Evolutionary conservation across 2,888 invertebrate species (phyloP).

Genomic region (Ellobium chinense): DNA sequence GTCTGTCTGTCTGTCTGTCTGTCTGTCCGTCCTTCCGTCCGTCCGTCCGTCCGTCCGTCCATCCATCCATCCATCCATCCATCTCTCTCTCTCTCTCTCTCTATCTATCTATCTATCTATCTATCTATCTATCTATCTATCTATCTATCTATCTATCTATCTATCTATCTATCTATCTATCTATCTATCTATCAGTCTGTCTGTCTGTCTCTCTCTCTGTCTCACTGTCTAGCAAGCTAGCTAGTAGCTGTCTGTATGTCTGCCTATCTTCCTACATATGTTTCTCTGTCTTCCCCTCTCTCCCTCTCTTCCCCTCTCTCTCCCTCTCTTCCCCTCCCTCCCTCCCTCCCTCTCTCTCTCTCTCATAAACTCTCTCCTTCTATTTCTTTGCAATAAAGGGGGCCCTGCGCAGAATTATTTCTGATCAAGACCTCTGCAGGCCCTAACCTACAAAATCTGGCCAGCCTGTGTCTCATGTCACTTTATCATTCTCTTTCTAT

Average conservation of each 20-base stretch:
- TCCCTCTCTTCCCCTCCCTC: neutral
- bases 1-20: neutral
- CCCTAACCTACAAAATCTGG: no score
- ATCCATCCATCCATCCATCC: neutral
- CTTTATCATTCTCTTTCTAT: no score
- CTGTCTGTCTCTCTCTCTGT: conserved; percentile 6
- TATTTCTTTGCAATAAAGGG: no score
- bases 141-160: conserved; percentile 5
- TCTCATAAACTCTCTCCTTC: no score
- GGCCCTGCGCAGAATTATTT: no score
- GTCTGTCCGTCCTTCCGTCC: neutral
- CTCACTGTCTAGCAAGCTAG: neutral
- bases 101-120: neutral
- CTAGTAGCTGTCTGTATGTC: neutral
- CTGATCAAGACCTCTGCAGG: no score
- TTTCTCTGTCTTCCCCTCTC: neutral
- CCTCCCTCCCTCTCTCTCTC: conserved; percentile 1
- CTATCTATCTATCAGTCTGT: neutral
- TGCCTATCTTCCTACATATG: neutral
- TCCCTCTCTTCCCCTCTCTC: neutral
- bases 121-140: neutral
- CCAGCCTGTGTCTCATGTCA: no score
- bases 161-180: neutral
- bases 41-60: neutral
- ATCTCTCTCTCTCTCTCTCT: neutral